These are phyloP conservation scores for Jacana jacana DNA, from an alignment of 2,113 vertebrate species.

Conservation along the genomic window DNA sequence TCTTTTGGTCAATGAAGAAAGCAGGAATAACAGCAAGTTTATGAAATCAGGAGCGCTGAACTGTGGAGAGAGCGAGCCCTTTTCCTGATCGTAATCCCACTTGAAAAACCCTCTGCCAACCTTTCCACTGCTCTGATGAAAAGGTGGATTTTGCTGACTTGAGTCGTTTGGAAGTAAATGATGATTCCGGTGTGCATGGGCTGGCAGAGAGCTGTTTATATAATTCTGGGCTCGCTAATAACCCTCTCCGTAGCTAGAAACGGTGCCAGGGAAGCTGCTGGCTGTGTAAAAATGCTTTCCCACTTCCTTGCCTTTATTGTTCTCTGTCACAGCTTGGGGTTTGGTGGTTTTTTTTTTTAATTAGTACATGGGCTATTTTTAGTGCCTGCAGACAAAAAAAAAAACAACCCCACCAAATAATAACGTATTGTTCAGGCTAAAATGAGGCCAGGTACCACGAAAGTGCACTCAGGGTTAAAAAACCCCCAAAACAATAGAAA, in stretches of 20 bases:
- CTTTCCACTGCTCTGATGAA: conserved; percentile 14
- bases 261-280: conserved; percentile 61
- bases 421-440: neutral
- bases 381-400: conserved; percentile 39
- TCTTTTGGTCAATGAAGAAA: neutral
- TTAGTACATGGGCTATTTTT: conserved; percentile 40
- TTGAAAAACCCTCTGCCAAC: conserved; percentile 15
- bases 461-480: neutral
- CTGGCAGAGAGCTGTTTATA: conserved; percentile 60
- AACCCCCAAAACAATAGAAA: neutral
- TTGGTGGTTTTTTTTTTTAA: conserved; percentile 22
- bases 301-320: conserved; percentile 51
- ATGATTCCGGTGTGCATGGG: conserved; percentile 7
- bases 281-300: conserved; percentile 28
- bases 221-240: conserved; percentile 58
- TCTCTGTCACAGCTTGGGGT: conserved; percentile 47
- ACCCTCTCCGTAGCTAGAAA: conserved; percentile 49
- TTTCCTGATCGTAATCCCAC: conserved; percentile 9
- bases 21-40: neutral
- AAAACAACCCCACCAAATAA: too few species aligned
- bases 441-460: conserved; percentile 40
- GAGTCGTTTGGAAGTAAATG: conserved; percentile 18
- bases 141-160: conserved; percentile 58
- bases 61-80: neutral
- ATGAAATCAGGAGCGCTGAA: conserved; percentile 6